Evolutionary conservation across 2,888 invertebrate genomes (phyloP), one percentile per base, ranked within the genome.

Genomic region (Tigriopus californicus): DNA sequence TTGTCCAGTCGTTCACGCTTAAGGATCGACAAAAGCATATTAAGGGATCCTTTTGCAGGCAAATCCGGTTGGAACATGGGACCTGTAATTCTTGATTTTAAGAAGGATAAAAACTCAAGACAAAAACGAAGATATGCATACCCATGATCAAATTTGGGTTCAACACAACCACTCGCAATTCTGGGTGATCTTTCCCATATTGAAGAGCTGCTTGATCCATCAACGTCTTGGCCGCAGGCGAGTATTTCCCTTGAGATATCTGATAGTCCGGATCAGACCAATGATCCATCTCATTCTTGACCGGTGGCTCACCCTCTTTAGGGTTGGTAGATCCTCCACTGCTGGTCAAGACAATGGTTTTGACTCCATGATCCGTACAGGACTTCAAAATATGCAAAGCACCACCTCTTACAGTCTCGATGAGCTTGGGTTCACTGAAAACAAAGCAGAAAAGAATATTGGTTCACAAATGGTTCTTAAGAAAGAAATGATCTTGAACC

Each of bases 31-130:
- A 13, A 13, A 5, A 49, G 20, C 20, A 49, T 22, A 3, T 15
- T 13, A 5, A 49, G 22, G 4, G 49, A 49, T 33, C 33, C 33
- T 33, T 33, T 33, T 5, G 3, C 49, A 2, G 15, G 49, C 15
- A 49, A 20, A 5, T 49, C 49, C 3, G 49, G 49, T 13, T 49
- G 49, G 22, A 49, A 49, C 49, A 49, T 49, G 15, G 49, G 49
- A 12, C 49, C 46, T 44, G 18, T 5, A 44, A 44, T 15, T 18
- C n/a, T 11, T 15, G n/a, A n/a, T n/a, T n/a, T n/a, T n/a, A n/a
- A n/a, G n/a, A n/a, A n/a, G n/a, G n/a, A n/a, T n/a, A n/a, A n/a
- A n/a, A n/a, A n/a, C n/a, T n/a, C n/a, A n/a, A n/a, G n/a, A n/a
- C n/a, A n/a, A n/a, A n/a, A n/a, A n/a, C n/a, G n/a, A n/a, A n/a